phyloP scores from a whole-genome alignment of 1,140 invertebrate genomes.

The Anoplophora glabripennis region DNA sequence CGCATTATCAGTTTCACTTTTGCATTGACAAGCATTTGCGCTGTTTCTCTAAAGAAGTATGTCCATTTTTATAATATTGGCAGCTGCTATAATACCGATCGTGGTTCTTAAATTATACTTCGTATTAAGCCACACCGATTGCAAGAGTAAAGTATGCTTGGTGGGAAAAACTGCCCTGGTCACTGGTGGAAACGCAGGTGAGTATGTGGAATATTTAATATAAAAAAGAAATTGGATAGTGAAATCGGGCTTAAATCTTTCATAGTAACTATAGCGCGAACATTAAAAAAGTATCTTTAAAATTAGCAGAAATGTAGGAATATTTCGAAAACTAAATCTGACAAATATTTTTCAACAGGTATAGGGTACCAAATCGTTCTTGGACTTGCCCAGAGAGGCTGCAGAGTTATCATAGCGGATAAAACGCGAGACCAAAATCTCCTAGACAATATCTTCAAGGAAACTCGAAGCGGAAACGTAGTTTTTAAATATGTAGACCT shows the following conservation, averaged over 20 bases:
- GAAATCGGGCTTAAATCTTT: too few relatives aligned
- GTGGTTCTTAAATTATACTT: conserved; percentile 24
- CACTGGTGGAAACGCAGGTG: conserved; percentile 36
- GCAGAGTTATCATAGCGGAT: conserved; percentile 68
- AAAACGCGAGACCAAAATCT: conserved; percentile 60
- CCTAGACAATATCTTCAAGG: conserved; percentile 48
- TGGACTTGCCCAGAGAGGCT: conserved; percentile 63
- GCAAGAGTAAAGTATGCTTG: conserved; percentile 33
- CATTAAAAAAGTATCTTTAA: too few relatives aligned
- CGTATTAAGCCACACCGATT: conserved; percentile 27
- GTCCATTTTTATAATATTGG: neutral
- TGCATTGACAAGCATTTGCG: neutral
- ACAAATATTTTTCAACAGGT: conserved; percentile 6
- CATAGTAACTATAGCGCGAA: too few relatives aligned
- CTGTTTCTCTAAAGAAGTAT: neutral
- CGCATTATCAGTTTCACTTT: too few relatives aligned
- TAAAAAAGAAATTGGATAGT: neutral
- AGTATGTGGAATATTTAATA: neutral
- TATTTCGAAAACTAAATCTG: too few relatives aligned
- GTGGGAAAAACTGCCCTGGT: conserved; percentile 37
- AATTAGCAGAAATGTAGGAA: too few relatives aligned
- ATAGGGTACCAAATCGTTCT: conserved; percentile 58
- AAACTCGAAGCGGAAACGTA: conserved; percentile 55
- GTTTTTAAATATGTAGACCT: conserved; percentile 60
- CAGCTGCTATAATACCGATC: conserved; percentile 1